Conservation (phyloP, 2,888 invertebrate genomes). For the Maniola hyperantus region DNA sequence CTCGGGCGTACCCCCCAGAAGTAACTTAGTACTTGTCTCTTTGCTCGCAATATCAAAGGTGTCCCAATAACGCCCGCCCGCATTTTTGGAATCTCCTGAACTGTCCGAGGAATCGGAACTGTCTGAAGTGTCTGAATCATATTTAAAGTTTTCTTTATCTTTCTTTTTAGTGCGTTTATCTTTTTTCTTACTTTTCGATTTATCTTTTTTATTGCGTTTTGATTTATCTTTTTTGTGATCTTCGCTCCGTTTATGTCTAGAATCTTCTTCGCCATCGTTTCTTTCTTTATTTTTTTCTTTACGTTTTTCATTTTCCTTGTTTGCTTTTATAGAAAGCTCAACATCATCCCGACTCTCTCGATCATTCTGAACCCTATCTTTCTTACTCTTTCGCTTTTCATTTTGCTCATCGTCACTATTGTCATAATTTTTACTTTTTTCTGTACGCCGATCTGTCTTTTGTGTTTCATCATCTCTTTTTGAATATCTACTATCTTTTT, state of each 20-base stretch:
- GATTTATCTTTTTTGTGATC: slow-evolving; percentile 32
- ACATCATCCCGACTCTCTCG: slow-evolving; percentile 28
- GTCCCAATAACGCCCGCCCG: slow-evolving; percentile 46
- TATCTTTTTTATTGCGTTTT: slow-evolving; percentile 26
- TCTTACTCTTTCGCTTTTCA: slow-evolving; percentile 28
- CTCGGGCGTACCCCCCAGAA: slow-evolving; percentile 27
- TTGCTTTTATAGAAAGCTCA: neutral
- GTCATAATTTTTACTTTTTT: slow-evolving; percentile 12
- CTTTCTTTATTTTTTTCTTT: slow-evolving; percentile 33
- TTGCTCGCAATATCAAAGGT: slow-evolving; percentile 51
- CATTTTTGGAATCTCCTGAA: slow-evolving; percentile 21
- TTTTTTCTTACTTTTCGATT: slow-evolving; percentile 7
- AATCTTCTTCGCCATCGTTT: slow-evolving; percentile 27
- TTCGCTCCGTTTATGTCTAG: neutral
- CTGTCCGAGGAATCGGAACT: slow-evolving; percentile 27
- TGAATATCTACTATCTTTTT: slow-evolving; percentile 2
- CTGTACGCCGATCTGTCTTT: neutral
- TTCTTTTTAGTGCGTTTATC: slow-evolving; percentile 29
- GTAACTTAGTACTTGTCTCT: slow-evolving; percentile 28
- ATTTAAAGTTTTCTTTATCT: slow-evolving; percentile 37
- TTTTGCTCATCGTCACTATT: slow-evolving; percentile 18
- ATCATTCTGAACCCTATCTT: slow-evolving; percentile 13
- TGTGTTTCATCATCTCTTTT: slow-evolving; percentile 21
- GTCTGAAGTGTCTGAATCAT: slow-evolving; percentile 29
- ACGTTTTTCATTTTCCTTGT: slow-evolving; percentile 34